Percentiles rank a stretch among this genome's conserved stretches.
phyloP scores from a whole-genome alignment of 1,140 invertebrate genomes.

The Ooceraea biroi region DNA sequence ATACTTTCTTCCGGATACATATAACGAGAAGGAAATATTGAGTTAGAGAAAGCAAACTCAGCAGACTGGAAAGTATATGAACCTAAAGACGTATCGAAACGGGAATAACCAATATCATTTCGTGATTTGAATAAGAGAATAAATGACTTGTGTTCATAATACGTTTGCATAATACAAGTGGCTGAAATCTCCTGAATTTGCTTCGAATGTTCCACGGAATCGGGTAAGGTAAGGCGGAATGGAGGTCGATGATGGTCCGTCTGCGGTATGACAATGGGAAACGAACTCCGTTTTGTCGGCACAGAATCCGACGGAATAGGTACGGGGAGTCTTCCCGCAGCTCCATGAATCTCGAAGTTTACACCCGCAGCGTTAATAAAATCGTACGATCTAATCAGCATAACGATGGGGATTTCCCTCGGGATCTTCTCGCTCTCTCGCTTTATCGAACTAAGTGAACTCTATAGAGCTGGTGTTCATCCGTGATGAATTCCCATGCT shows the following conservation, averaged over 20 bases:
- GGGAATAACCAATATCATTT: neutral
- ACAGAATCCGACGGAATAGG: neutral
- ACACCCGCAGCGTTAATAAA: conserved; percentile 59
- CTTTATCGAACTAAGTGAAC: conserved; percentile 45
- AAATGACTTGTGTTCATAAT: conserved; percentile 5
- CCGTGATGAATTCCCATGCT: conserved; percentile 25
- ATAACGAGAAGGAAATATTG: neutral
- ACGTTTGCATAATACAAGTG: conserved; percentile 37
- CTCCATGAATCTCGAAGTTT: conserved; percentile 23
- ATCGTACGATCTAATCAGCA: conserved; percentile 58
- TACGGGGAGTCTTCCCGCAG: neutral
- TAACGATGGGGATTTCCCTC: conserved; percentile 23
- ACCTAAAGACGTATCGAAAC: conserved; percentile 10
- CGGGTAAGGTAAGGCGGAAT: neutral
- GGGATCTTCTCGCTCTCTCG: conserved; percentile 9
- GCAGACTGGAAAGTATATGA: neutral
- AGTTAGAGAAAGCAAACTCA: neutral
- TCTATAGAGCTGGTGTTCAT: conserved; percentile 42
- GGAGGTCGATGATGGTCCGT: conserved; percentile 18
- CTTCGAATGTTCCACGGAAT: conserved; percentile 23
- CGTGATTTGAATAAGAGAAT: conserved; percentile 30
- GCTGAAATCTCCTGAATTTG: conserved; percentile 18
- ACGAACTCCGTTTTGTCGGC: conserved; percentile 20
- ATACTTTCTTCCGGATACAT: neutral
- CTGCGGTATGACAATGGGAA: conserved; percentile 24